phyloP scores from a whole-genome alignment of 2,113 vertebrate species.

The Channa argus region DNA sequence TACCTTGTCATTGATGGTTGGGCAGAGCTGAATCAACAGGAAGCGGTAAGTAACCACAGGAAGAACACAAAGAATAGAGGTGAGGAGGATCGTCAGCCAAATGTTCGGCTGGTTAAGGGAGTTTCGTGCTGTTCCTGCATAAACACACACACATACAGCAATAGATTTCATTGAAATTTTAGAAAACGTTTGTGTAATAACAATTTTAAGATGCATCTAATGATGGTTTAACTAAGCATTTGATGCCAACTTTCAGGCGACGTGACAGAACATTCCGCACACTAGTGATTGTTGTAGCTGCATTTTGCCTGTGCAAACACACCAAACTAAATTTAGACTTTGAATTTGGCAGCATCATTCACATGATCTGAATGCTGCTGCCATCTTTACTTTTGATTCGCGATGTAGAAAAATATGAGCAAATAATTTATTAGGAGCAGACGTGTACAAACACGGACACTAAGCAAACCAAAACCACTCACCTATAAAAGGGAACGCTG shows the following conservation, averaged over 20 bases:
- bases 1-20: conserved; percentile 90
- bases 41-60: conserved; percentile 88
- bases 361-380: background rate
- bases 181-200: too few species aligned
- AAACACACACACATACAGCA: conserved; percentile 21
- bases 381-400: too few species aligned
- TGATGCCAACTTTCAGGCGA: background rate
- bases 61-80: conserved; percentile 88
- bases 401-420: too few species aligned
- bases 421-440: too few species aligned
- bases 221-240: too few species aligned
- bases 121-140: conserved; percentile 89
- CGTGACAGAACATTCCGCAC: too few species aligned
- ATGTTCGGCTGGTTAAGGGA: conserved; percentile 86
- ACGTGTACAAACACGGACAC: background rate
- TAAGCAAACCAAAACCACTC: conserved; percentile 57
- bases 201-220: too few species aligned
- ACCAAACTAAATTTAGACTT: background rate
- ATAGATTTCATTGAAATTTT: too few species aligned
- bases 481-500: conserved; percentile 92
- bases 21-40: conserved; percentile 85
- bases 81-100: conserved; percentile 91
- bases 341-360: background rate
- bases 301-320: conserved; percentile 17
- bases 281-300: background rate